Conservation (phyloP, 2,113 vertebrate species). For the Trichomycterus rosablanca region DNA sequence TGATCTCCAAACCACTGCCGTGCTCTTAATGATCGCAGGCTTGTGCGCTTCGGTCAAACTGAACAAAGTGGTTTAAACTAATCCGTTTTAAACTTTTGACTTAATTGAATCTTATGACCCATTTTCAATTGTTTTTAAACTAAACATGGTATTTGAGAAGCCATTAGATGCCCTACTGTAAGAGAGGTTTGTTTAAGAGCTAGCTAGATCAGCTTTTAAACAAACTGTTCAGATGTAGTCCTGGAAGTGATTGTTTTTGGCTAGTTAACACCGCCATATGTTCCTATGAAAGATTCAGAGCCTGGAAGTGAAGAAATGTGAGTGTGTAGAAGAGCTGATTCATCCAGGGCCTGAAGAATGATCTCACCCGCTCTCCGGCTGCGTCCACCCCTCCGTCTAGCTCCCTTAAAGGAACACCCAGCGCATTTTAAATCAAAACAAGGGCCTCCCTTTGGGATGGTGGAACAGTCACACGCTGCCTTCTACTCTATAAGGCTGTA, state of each 20-base stretch:
- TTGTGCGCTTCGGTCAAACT: no score
- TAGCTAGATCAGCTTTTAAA: no score
- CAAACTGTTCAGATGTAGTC: not conserved
- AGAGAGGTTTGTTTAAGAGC: no score
- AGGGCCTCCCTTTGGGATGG: conserved; percentile 21
- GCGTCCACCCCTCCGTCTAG: conserved; percentile 28
- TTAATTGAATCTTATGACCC: no score
- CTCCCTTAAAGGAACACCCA: conserved; percentile 42
- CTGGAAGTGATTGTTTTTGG: not conserved
- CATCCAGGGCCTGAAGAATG: conserved; percentile 35
- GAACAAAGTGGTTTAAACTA: no score
- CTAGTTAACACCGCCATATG: not conserved
- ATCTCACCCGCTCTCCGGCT: conserved; percentile 35
- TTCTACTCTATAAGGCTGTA: conserved; percentile 11
- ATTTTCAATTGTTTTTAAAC: no score
- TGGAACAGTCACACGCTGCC: not conserved
- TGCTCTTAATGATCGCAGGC: not conserved
- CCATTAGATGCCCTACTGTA: no score
- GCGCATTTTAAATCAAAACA: conserved; percentile 46
- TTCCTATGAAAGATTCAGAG: not conserved
- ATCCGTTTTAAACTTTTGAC: no score
- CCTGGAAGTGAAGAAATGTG: no score
- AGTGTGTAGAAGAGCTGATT: conserved; percentile 40
- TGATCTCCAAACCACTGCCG: not conserved
- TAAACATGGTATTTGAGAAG: no score